Evolutionary conservation across 2,888 invertebrate species (phyloP), one percentile per base, ranked within the genome.

Genomic region (Heliconius erato): DNA sequence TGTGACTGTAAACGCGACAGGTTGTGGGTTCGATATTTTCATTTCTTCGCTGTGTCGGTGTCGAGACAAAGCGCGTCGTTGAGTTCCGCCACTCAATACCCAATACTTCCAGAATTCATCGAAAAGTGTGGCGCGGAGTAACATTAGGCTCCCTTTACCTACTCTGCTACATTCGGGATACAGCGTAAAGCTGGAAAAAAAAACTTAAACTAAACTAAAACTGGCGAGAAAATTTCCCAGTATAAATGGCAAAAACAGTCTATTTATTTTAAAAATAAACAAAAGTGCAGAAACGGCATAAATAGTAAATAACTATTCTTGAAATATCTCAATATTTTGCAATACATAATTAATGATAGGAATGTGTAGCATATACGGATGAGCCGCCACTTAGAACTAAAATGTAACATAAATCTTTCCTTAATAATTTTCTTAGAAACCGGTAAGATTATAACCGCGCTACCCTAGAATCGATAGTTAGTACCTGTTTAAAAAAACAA

Each of bases 381-480:
- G 67, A 78, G 68, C 28, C 65, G 44, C 49, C 28, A 78, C 67
- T 44, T 68, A 67, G 68, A 78, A 78, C 63, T 76, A 68, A 78
- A 28, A 78, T 78, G 23, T 78, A 78, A 78, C 68, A 67, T 78
- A 68, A 78, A 78, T 78, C 78, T 68, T 78, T 78, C 68, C 67
- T 78, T 78, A 44, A 68, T 68, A 32, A 78, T 68, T 78, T 78
- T 68, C 67, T 68, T 67, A 68, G 68, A 78, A 67, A 78, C 49
- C 49, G 78, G 78, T 44, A 78, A 68, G 68, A 49, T 67, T 67
- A 68, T 68, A 68, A 68, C 49, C 78, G 65, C 78, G 44, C 78
- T 65, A 78, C 67, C 78, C 67, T 68, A 49, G 78, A 67, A 67
- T 78, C 67, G 78, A 68, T 78, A 49, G 44, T 65, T 78, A 44